Percentiles rank a stretch among this genome's conserved stretches.
phyloP scores from a whole-genome alignment of 1,140 invertebrate genomes.

The Frieseomelitta varia region DNA sequence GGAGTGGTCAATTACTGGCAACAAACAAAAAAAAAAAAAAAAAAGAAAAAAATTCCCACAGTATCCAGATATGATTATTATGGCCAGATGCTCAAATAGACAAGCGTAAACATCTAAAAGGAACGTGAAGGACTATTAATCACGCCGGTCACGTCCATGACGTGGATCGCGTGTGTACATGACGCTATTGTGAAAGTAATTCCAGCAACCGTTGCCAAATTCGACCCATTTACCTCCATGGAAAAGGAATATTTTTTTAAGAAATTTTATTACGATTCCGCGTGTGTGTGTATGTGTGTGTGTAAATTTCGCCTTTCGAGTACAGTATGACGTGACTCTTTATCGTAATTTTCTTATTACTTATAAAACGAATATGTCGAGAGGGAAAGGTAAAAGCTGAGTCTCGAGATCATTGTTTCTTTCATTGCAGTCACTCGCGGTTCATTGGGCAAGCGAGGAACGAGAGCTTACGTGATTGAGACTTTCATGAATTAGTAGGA shows the following conservation, averaged over 20 bases:
- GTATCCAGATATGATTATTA: neutral
- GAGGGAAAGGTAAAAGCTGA: neutral
- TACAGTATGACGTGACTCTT: neutral
- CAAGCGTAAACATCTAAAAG: constrained; percentile 8
- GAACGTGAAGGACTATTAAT: constrained; percentile 1
- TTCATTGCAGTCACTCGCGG: neutral
- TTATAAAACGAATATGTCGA: rapidly evolving
- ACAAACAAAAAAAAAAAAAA: neutral
- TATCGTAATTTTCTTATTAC: neutral
- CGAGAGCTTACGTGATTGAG: neutral
- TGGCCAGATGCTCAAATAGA: neutral
- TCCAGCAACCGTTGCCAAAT: constrained; percentile 37
- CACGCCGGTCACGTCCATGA: constrained; percentile 30
- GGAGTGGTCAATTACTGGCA: neutral
- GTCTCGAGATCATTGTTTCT: neutral
- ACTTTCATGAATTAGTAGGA: neutral
- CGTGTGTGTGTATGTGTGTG: too few species aligned
- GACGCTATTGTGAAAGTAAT: constrained; percentile 53
- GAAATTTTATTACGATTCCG: constrained; percentile 33
- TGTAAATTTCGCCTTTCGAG: neutral
- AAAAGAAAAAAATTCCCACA: neutral
- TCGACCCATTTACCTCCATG: constrained; percentile 39
- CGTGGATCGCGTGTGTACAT: constrained; percentile 42
- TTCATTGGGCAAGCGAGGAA: neutral
- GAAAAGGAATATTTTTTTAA: constrained; percentile 30